These are phyloP conservation scores for Deilephila elpenor DNA, from an alignment of 2,888 invertebrate species.

Conservation along the genomic window DNA sequence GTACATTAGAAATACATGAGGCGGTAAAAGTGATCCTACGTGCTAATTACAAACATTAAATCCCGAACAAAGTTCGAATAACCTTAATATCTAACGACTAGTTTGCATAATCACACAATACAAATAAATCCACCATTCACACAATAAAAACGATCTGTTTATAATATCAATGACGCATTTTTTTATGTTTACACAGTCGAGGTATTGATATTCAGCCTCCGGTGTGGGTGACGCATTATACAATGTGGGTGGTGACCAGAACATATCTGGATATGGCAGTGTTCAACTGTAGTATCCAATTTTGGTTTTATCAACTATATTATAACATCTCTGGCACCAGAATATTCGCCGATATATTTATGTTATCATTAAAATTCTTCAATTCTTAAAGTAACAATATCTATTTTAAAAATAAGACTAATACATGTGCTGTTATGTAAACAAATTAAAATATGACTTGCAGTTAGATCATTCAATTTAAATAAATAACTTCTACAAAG, in stretches of 20 bases:
- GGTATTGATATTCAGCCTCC: neutral
- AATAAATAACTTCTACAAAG: no score
- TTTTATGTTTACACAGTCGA: neutral
- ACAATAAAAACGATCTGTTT: slow-evolving; percentile 10
- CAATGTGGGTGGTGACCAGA: slow-evolving; percentile 16
- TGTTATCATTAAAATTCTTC: no score
- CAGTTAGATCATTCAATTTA: no score
- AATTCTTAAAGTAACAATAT: no score
- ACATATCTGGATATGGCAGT: slow-evolving; percentile 10
- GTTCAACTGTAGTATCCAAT: slow-evolving; percentile 1
- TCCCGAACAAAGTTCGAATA: neutral
- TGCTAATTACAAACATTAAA: slow-evolving; percentile 17
- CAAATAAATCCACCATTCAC: slow-evolving; percentile 18
- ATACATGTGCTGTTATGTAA: no score
- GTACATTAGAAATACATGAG: slow-evolving; percentile 26
- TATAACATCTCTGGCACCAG: no score
- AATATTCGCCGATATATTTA: no score
- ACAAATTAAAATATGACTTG: no score
- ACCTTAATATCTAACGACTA: slow-evolving; percentile 22
- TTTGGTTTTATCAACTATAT: neutral
- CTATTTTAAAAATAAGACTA: no score
- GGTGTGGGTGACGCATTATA: slow-evolving; percentile 6
- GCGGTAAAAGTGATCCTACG: slow-evolving; percentile 37
- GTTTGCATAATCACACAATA: slow-evolving; percentile 23
- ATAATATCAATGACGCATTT: slow-evolving; percentile 17